A percentile compares a stretch with the other conserved stretches of the same genome.
Conservation (phyloP, 2,113 vertebrate species). For the Amblyopsis rosae region DNA sequence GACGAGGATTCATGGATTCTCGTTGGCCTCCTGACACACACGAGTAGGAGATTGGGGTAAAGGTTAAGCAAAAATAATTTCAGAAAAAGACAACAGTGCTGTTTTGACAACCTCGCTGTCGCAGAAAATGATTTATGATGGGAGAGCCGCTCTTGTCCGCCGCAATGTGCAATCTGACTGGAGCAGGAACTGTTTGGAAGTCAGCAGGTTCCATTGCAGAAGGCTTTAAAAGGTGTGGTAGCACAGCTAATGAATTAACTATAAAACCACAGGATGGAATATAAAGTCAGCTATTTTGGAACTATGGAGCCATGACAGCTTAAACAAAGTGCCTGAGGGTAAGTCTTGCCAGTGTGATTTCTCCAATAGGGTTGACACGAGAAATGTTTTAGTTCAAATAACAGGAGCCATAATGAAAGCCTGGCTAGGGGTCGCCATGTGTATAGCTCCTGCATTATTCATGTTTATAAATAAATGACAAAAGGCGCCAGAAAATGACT, state of each 20-base stretch:
- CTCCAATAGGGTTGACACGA: conserved; percentile 88
- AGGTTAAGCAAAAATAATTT: conserved; percentile 12
- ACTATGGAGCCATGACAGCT: conserved; percentile 92
- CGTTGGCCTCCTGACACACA: conserved; percentile 37
- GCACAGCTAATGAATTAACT: conserved; percentile 86
- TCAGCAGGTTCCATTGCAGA: conserved; percentile 80
- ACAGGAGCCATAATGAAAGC: conserved; percentile 92
- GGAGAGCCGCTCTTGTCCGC: conserved; percentile 1
- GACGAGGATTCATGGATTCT: too few relatives aligned
- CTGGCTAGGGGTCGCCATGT: conserved; percentile 81
- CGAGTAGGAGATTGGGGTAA: conserved; percentile 44
- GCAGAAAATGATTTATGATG: conserved; percentile 26
- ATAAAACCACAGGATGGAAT: conserved; percentile 77
- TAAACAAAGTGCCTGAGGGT: conserved; percentile 90
- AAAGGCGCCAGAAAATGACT: conserved; percentile 79
- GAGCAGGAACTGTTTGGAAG: conserved; percentile 49
- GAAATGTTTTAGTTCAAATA: conserved; percentile 98
- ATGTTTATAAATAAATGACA: conserved; percentile 84
- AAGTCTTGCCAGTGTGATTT: conserved; percentile 86
- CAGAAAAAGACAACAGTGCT: conserved; percentile 6
- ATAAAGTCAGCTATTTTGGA: conserved; percentile 83
- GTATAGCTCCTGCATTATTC: conserved; percentile 88
- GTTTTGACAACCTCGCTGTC: conserved; percentile 14
- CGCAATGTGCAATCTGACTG: too few relatives aligned
- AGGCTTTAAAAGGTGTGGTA: conserved; percentile 82